A percentile compares a stretch with the other conserved stretches of the same genome.
Evolutionary conservation across 1,140 invertebrate genomes (phyloP).

Genomic region (Charaxes varanes): DNA sequence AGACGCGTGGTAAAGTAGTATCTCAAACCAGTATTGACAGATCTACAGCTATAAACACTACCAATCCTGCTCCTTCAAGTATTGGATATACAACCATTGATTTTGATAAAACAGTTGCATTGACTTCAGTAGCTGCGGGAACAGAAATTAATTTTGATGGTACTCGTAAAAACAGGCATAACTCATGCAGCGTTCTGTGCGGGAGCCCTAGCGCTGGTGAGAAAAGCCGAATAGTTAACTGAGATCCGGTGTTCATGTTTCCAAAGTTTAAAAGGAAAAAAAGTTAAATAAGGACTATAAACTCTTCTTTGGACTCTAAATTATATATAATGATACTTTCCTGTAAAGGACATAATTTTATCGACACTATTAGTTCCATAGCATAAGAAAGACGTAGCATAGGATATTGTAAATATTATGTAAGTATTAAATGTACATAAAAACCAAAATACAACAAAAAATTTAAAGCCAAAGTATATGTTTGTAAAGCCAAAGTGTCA

Average conservation of each 20-base stretch:
- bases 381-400: too few relatives aligned
- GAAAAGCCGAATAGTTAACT: slow-evolving; percentile 35
- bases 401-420: too few relatives aligned
- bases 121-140: slow-evolving; percentile 76
- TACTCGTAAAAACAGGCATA: slow-evolving; percentile 61
- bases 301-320: too few relatives aligned
- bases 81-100: slow-evolving; percentile 95
- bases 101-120: slow-evolving; percentile 92
- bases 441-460: too few relatives aligned
- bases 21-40: slow-evolving; percentile 58
- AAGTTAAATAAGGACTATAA: slow-evolving; percentile 3
- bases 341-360: too few relatives aligned
- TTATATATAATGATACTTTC: too few relatives aligned
- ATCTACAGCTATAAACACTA: slow-evolving; percentile 18
- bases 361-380: too few relatives aligned
- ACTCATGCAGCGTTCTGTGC: slow-evolving; percentile 46
- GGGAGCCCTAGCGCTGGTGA: slow-evolving; percentile 38
- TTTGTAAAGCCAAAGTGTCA: too few relatives aligned
- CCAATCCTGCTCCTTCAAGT: slow-evolving; percentile 62
- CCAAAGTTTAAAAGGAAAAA: slow-evolving; percentile 9
- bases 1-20: slow-evolving; percentile 34
- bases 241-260: slow-evolving; percentile 10
- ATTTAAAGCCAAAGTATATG: too few relatives aligned
- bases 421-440: too few relatives aligned
- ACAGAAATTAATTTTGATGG: slow-evolving; percentile 51